Evolutionary conservation across 2,113 vertebrate genomes (phyloP), one percentile per base, ranked within the genome.

Genomic region (Pseudopodoces humilis): DNA sequence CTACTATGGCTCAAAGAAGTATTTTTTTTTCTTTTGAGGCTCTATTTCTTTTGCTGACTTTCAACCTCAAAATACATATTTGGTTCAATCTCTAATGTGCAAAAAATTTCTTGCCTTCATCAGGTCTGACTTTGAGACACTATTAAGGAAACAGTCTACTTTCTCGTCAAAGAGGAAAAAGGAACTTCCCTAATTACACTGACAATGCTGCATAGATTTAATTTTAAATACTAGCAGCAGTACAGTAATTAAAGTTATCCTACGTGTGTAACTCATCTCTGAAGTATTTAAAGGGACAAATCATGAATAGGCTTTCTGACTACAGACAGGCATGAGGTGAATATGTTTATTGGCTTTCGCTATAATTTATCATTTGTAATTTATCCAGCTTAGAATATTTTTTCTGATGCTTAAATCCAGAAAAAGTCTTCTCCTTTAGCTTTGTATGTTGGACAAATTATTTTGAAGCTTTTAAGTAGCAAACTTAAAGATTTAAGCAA

Each of bases 251-350:
- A 88, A 91, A 80, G 31, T 52, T 72, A 70, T 81, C 70, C 27
- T 89, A 35, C 8, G 6, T 33, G 19, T 71, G 62, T 89, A 83
- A 65, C 44, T 90, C 1, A 8, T 30, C 68, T 50, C 17, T 53
- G 64, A 77, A 70, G 33, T 88, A 91, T 92, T 89, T 87, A 91
- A 69, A 95, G 59, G 68, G 41, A 47, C 52, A 80, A 84, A 92
- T 76, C 52, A 92, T 14, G 60, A 85, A 86, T 21, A 81, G 9
- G 15, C 13, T 85, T 86, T 43, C 41, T 72, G 70, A 65, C 67
- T 87, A 41, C 27, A 89, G 33, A 69, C 16, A 65, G 9, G 11
- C 46, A 79, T 58, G 46, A 83, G 39, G 41, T 75, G 62, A 88
- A 71, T 56, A 30, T 35, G 41, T 78, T 95, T 88, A 28, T 31